Conservation (phyloP, 2,888 invertebrate species). For the Pristionchus maxplancki region DNA sequence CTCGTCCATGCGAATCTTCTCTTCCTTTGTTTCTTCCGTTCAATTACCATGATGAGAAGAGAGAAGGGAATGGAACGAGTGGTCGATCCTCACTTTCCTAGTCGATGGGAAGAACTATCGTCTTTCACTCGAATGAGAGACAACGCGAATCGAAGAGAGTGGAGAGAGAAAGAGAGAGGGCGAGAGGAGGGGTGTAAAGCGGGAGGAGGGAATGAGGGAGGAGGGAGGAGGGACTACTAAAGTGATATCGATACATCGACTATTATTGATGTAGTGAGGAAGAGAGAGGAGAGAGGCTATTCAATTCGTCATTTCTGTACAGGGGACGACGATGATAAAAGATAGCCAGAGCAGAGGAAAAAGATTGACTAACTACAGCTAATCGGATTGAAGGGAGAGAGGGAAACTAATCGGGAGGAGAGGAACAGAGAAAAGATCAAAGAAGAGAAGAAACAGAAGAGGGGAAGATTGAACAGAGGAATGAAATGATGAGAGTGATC, state of each 20-base stretch:
- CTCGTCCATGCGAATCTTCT: slow-evolving; percentile 65
- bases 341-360: slow-evolving; percentile 38
- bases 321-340: slow-evolving; percentile 38
- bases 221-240: slow-evolving; percentile 35
- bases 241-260: slow-evolving; percentile 42
- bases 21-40: slow-evolving; percentile 57
- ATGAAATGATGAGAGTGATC: slow-evolving; percentile 25
- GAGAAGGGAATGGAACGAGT: slow-evolving; percentile 52
- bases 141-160: slow-evolving; percentile 23
- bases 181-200: slow-evolving; percentile 11
- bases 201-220: not conserved
- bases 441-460: not conserved
- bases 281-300: not conserved
- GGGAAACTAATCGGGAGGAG: slow-evolving; percentile 51
- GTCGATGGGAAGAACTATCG: slow-evolving; percentile 36
- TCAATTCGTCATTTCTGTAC: not conserved
- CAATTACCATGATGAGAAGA: not conserved
- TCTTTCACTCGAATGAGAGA: slow-evolving; percentile 37
- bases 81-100: slow-evolving; percentile 26
- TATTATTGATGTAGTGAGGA: slow-evolving; percentile 32
- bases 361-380: slow-evolving; percentile 14
- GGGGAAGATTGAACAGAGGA: slow-evolving; percentile 50
- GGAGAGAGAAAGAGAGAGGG: slow-evolving; percentile 16
- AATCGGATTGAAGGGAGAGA: slow-evolving; percentile 7
- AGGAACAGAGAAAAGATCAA: slow-evolving; percentile 55